Evolutionary conservation across 2,113 vertebrate genomes (phyloP).

Genomic region (Poecilia latipinna): DNA sequence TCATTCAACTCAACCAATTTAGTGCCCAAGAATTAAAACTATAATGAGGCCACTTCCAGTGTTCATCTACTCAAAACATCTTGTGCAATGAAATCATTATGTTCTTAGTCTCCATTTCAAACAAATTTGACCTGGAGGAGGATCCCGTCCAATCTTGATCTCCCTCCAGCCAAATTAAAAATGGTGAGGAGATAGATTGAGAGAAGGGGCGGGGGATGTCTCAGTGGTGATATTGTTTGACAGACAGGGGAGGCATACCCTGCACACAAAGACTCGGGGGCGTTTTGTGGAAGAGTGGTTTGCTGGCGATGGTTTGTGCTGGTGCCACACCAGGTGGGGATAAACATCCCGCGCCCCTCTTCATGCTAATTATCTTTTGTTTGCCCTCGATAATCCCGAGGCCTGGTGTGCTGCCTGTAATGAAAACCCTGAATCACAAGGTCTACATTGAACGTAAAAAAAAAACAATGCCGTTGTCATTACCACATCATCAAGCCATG

Average conservation of each 20-base stretch:
- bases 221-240: constrained; percentile 82
- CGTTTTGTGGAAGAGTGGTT: constrained; percentile 28
- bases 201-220: constrained; percentile 36
- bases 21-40: not conserved
- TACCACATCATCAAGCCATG: constrained; percentile 94
- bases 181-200: constrained; percentile 32
- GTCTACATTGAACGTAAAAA: constrained; percentile 76
- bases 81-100: constrained; percentile 4
- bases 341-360: constrained; percentile 79
- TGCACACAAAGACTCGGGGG: constrained; percentile 65
- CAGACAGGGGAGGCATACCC: constrained; percentile 36
- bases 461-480: constrained; percentile 96
- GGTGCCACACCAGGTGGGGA: constrained; percentile 42
- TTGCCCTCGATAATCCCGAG: constrained; percentile 95
- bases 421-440: constrained; percentile 92
- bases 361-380: constrained; percentile 99
- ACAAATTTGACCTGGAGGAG: constrained; percentile 17
- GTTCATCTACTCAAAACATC: constrained; percentile 7
- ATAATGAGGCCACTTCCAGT: constrained; percentile 3
- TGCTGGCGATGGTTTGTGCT: constrained; percentile 18
- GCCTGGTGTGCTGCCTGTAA: constrained; percentile 88
- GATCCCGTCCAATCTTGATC: constrained; percentile 34
- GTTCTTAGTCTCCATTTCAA: constrained; percentile 24
- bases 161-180: constrained; percentile 36
- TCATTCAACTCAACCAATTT: not conserved